A percentile compares a stretch with the other conserved stretches of the same genome.
phyloP scores from a whole-genome alignment of 2,797 vertebrate species.

The Dendrocincla tyrannina region DNA sequence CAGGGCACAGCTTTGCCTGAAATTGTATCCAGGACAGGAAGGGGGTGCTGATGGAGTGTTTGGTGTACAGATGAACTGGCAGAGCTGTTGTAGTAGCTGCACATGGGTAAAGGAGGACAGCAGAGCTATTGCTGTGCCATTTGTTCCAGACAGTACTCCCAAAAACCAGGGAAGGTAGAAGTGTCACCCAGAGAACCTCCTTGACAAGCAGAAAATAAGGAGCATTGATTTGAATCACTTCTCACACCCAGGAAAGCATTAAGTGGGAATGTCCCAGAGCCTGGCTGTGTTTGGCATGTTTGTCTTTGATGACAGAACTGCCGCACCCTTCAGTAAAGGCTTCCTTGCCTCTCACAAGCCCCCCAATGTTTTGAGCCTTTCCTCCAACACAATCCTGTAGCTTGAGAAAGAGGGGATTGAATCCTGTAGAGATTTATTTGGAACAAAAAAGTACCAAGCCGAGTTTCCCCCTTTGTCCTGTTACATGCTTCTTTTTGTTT shows the following conservation, averaged over 20 bases:
- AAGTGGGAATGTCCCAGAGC: neutral
- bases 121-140: rapidly evolving
- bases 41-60: neutral
- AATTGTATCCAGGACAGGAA: rapidly evolving
- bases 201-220: neutral
- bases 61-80: neutral
- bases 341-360: neutral
- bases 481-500: neutral
- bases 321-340: neutral
- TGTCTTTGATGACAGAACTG: neutral
- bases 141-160: neutral
- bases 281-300: neutral
- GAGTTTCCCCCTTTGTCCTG: neutral
- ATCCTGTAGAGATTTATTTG: neutral
- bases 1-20: neutral
- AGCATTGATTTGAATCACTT: rapidly evolving
- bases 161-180: neutral
- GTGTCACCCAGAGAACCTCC: neutral
- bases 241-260: neutral
- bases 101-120: rapidly evolving
- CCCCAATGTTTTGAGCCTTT: neutral
- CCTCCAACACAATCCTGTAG: neutral
- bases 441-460: neutral
- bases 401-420: neutral
- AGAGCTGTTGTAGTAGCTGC: neutral